Conservation (phyloP, 2,797 vertebrate genomes). For the Enteromius viviparus region DNA sequence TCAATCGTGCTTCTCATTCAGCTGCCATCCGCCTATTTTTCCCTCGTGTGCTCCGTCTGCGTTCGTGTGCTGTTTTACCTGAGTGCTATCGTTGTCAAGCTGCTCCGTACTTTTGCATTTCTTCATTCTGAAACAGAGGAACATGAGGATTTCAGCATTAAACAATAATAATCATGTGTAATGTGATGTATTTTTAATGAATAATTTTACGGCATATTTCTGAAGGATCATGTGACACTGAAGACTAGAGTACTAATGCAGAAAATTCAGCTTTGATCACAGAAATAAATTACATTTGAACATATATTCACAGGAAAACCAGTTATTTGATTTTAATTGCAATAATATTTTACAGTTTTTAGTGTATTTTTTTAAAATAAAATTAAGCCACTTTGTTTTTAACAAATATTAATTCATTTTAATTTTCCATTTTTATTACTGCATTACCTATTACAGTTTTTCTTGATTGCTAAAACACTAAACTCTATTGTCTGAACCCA, state of each 20-base stretch:
- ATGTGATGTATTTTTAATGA: not conserved
- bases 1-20: slow-evolving; percentile 6
- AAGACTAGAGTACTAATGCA: not conserved
- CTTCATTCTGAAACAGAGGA: slow-evolving; percentile 53
- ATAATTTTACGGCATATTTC: not conserved
- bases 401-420: not conserved
- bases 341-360: not conserved
- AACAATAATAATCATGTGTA: not conserved
- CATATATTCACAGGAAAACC: not conserved
- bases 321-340: not conserved
- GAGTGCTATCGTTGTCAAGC: slow-evolving; percentile 28
- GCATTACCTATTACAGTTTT: not conserved
- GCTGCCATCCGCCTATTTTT: not conserved
- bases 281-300: not conserved
- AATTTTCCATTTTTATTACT: not conserved
- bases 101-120: slow-evolving; percentile 50
- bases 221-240: not conserved
- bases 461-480: no score
- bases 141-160: not conserved
- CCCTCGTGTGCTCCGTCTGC: not conserved
- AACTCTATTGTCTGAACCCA: no score
- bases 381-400: not conserved
- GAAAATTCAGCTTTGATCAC: not conserved
- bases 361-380: not conserved
- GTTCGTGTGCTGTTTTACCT: slow-evolving; percentile 34